Conservation (phyloP, 1,140 invertebrate genomes). For the Musca domestica region DNA sequence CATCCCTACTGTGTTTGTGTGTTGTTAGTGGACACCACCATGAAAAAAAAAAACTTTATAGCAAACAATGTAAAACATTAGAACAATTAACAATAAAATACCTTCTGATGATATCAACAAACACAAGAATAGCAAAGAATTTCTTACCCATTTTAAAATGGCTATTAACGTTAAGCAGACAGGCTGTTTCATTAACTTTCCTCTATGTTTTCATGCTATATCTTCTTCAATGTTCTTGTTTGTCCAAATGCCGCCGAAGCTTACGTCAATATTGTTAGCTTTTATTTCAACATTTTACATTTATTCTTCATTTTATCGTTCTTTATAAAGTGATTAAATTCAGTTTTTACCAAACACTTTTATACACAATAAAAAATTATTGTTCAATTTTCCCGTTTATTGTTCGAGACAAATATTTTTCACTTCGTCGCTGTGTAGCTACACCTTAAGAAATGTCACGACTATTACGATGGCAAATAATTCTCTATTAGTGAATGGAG, state of each 20-base stretch:
- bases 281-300: too few species aligned
- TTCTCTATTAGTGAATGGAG: conserved; percentile 7
- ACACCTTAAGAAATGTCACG: conserved; percentile 30
- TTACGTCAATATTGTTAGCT: background rate
- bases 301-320: too few species aligned
- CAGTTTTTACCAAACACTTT: background rate
- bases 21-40: background rate
- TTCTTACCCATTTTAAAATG: too few species aligned
- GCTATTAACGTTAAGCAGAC: too few species aligned
- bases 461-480: background rate
- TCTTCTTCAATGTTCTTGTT: background rate
- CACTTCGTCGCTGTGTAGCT: background rate
- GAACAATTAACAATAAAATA: too few species aligned
- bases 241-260: background rate
- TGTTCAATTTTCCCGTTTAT: conserved; percentile 16
- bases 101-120: too few species aligned
- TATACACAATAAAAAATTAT: conserved; percentile 20
- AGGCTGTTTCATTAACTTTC: too few species aligned
- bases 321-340: too few species aligned
- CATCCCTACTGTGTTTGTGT: too few species aligned
- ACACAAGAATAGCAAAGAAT: too few species aligned
- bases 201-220: background rate
- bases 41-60: too few species aligned
- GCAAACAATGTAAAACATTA: too few species aligned
- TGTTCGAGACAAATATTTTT: conserved; percentile 18